Conservation (phyloP, 2,113 vertebrate genomes). For the Apodemus speciosus region DNA sequence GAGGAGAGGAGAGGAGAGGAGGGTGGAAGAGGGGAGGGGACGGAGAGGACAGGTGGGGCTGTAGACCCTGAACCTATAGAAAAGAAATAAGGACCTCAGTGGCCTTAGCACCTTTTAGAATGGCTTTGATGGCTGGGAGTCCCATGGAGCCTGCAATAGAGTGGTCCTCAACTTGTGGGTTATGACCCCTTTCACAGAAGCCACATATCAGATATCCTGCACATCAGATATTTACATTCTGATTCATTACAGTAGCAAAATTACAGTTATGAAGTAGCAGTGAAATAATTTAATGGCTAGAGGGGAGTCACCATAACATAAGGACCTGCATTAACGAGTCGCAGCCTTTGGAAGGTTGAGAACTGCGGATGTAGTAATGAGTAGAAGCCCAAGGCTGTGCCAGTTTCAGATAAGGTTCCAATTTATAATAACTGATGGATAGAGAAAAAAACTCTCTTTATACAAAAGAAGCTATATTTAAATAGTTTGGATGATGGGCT, state of each 20-base stretch:
- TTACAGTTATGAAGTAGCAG: not conserved
- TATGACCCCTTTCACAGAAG: not conserved
- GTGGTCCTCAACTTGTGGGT: not conserved
- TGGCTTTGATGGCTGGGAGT: not conserved
- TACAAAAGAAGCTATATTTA: not conserved
- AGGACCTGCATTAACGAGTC: not conserved
- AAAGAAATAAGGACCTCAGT: not conserved
- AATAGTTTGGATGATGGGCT: not conserved
- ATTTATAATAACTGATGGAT: not conserved
- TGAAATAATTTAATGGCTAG: not conserved
- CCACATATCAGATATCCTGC: not conserved
- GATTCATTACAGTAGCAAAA: not conserved
- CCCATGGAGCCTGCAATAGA: not conserved
- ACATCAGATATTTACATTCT: not conserved
- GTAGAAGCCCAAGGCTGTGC: not conserved
- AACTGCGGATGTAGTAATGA: not conserved
- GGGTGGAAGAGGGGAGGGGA: accelerated
- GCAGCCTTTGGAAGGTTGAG: not conserved
- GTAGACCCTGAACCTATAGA: not conserved
- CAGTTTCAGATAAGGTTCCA: not conserved
- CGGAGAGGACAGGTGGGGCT: too few species aligned
- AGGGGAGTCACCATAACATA: accelerated
- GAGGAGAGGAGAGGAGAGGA: not conserved
- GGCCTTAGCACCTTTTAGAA: not conserved
- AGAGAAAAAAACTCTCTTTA: slow-evolving; percentile 24